Evolutionary conservation across 2,113 vertebrate genomes (phyloP).

Genomic region (Leptobrachium ailaonicum): DNA sequence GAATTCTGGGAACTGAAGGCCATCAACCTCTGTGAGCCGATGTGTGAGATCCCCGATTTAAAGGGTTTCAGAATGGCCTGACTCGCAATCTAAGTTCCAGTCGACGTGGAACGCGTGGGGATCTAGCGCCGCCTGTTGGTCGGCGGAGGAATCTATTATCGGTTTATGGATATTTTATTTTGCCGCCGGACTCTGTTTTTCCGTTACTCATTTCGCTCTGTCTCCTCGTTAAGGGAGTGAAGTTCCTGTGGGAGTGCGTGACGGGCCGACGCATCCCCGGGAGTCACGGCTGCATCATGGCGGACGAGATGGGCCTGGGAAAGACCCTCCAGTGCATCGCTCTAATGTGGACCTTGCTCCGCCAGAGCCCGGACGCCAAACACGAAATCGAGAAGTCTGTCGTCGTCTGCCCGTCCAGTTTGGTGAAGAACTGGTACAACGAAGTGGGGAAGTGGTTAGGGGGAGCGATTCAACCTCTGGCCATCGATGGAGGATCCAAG

Average conservation of each 20-base stretch:
- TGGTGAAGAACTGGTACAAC: conserved; percentile 96
- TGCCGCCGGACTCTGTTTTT: too few relatives aligned
- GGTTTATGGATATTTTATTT: too few relatives aligned
- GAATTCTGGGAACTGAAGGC: too few relatives aligned
- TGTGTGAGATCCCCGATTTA: too few relatives aligned
- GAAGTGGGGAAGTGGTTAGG: conserved; percentile 95
- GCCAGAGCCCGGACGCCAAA: conserved; percentile 87
- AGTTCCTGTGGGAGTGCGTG: conserved; percentile 97
- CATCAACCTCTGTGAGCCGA: too few relatives aligned
- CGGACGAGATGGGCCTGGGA: conserved; percentile 96
- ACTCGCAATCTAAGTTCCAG: too few relatives aligned
- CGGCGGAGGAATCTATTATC: too few relatives aligned
- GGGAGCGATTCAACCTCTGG: conserved; percentile 83
- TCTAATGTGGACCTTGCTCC: conserved; percentile 90
- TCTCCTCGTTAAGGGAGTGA: conserved; percentile 79
- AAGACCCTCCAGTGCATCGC: conserved; percentile 96
- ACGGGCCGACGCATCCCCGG: conserved; percentile 80
- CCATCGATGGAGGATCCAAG: conserved; percentile 94
- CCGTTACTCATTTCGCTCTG: background rate
- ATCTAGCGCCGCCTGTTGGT: too few relatives aligned
- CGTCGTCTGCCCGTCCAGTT: conserved; percentile 94
- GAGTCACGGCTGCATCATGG: conserved; percentile 95
- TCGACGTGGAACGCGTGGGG: too few relatives aligned
- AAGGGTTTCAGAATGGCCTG: too few relatives aligned
- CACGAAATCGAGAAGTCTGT: conserved; percentile 91